phyloP scores from a whole-genome alignment of 2,113 vertebrate genomes.

The Procavia capensis region DNA sequence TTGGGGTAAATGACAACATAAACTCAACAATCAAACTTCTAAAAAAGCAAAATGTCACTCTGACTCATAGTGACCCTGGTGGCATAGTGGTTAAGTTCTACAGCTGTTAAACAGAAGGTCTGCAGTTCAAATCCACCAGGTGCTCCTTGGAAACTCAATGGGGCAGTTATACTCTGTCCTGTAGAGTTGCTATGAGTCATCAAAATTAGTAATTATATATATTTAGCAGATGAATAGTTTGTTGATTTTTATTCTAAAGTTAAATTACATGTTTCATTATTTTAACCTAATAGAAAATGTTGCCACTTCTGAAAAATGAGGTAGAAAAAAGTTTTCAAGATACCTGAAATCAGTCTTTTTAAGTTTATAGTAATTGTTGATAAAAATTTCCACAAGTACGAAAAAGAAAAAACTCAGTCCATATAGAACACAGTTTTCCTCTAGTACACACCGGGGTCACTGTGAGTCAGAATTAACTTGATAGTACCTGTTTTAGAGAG shows the following conservation, averaged over 20 bases:
- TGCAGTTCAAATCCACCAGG: no score
- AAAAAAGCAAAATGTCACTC: no score
- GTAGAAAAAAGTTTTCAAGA: background rate
- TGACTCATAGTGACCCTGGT: no score
- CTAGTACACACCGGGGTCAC: background rate
- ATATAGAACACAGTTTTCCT: background rate
- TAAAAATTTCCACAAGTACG: background rate
- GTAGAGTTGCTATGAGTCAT: no score
- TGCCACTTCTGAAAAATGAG: conserved; percentile 24
- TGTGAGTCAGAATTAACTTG: background rate
- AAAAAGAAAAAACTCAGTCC: background rate
- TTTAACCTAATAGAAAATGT: conserved; percentile 17
- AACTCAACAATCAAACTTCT: no score
- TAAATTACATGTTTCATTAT: background rate
- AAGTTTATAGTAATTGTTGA: background rate
- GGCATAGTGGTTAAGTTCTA: no score
- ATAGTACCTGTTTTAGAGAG: background rate
- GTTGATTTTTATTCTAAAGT: conserved; percentile 12
- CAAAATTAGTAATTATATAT: background rate
- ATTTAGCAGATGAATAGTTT: background rate
- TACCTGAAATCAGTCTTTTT: background rate
- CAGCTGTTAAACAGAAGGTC: no score
- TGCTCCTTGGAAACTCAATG: no score
- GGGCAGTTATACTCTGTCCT: no score
- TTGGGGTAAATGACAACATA: background rate